Evolutionary conservation across 1,140 invertebrate species (phyloP).

Genomic region (Cheumatopsyche charites): DNA sequence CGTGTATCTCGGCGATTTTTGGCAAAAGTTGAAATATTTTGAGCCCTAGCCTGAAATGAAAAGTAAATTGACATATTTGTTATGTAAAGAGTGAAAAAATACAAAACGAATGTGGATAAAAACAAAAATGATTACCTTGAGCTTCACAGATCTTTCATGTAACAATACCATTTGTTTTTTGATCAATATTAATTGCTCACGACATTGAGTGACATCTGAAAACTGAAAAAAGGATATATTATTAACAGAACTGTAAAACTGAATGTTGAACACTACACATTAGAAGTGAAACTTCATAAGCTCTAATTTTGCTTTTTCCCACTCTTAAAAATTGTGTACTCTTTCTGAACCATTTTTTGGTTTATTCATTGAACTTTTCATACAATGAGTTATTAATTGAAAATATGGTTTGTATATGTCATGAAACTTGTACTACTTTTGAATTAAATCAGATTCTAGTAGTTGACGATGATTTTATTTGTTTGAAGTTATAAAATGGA

Average conservation of each 20-base stretch:
- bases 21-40: conserved; percentile 36
- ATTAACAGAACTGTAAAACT: conserved; percentile 11
- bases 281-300: too few relatives aligned
- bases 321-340: too few relatives aligned
- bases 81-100: neutral
- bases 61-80: neutral
- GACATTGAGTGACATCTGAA: conserved; percentile 38
- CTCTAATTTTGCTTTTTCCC: too few relatives aligned
- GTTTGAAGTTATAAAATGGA: too few relatives aligned
- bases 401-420: too few relatives aligned
- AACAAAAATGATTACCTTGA: conserved; percentile 33
- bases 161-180: conserved; percentile 45
- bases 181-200: conserved; percentile 37
- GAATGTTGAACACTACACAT: too few relatives aligned
- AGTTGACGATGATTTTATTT: too few relatives aligned
- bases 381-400: too few relatives aligned
- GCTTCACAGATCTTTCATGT: conserved; percentile 40
- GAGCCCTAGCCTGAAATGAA: conserved; percentile 36
- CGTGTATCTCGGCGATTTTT: conserved; percentile 27
- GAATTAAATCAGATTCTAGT: too few relatives aligned
- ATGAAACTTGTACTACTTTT: too few relatives aligned
- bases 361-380: too few relatives aligned
- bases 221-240: conserved; percentile 34
- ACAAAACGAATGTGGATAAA: conserved; percentile 10
- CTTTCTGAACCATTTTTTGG: too few relatives aligned